Percentiles rank a stretch among this genome's conserved stretches.
phyloP scores from a whole-genome alignment of 2,113 vertebrate species.

The Australoheros scitulus region DNA sequence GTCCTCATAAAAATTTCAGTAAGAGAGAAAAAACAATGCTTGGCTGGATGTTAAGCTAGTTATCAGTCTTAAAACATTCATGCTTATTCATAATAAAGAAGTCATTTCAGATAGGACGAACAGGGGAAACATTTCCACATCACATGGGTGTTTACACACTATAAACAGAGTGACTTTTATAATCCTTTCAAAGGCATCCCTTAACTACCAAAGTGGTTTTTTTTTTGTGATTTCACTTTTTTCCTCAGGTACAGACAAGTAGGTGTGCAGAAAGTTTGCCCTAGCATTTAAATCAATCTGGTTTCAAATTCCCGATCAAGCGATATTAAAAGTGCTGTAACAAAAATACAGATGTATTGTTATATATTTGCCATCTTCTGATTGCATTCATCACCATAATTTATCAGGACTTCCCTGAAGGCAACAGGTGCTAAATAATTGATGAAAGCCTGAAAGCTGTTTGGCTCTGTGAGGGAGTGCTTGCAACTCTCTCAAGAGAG shows the following conservation, averaged over 20 bases:
- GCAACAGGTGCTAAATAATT: slow-evolving; percentile 67
- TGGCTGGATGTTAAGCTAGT: slow-evolving; percentile 55
- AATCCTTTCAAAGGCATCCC: slow-evolving; percentile 28
- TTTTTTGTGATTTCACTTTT: slow-evolving; percentile 20
- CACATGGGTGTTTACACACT: slow-evolving; percentile 46
- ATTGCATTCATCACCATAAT: slow-evolving; percentile 60
- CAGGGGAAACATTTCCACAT: slow-evolving; percentile 44
- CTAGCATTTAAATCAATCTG: slow-evolving; percentile 15
- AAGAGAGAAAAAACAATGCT: slow-evolving; percentile 40
- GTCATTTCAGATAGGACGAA: slow-evolving; percentile 6
- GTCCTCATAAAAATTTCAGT: slow-evolving; percentile 38
- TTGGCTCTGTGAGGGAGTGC: slow-evolving; percentile 46
- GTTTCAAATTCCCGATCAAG: slow-evolving; percentile 7
- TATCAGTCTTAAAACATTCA: slow-evolving; percentile 67
- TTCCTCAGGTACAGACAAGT: background rate
- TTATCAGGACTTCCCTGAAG: slow-evolving; percentile 55
- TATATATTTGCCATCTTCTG: slow-evolving; percentile 34
- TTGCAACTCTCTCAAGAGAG: slow-evolving; percentile 28
- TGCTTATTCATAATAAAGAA: slow-evolving; percentile 64
- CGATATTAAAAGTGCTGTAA: background rate
- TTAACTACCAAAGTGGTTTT: slow-evolving; percentile 33
- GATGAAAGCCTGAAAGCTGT: slow-evolving; percentile 65
- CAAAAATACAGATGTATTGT: background rate
- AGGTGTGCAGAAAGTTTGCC: slow-evolving; percentile 15
- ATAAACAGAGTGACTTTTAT: slow-evolving; percentile 53